phyloP scores from a whole-genome alignment of 2,888 invertebrate species.

The Xestia rhomboidea region DNA sequence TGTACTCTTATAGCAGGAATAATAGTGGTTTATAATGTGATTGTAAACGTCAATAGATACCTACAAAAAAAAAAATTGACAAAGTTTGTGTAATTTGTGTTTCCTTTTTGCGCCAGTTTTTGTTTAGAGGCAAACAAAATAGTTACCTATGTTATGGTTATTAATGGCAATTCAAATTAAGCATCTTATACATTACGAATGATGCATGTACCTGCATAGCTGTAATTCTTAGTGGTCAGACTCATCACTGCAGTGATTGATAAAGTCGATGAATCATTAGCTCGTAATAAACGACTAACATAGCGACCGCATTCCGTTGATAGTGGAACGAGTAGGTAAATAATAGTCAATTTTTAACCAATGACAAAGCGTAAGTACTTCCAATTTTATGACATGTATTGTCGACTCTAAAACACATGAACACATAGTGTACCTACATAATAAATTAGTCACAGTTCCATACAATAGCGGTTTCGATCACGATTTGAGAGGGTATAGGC shows the following conservation, averaged over 20 bases:
- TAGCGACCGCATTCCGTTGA: slow-evolving; percentile 86
- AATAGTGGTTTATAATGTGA: not conserved
- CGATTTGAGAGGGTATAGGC: not conserved
- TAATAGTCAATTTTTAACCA: slow-evolving; percentile 73
- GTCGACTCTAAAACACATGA: slow-evolving; percentile 33
- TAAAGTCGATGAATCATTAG: slow-evolving; percentile 87
- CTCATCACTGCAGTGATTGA: slow-evolving; percentile 77
- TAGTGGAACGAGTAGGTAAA: slow-evolving; percentile 80
- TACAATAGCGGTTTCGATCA: slow-evolving; percentile 14
- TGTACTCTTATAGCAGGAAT: not conserved
- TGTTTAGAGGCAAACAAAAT: not conserved
- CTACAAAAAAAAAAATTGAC: not conserved
- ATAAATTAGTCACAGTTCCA: slow-evolving; percentile 11
- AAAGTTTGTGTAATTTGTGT: not conserved
- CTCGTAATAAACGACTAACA: slow-evolving; percentile 78
- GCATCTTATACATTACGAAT: slow-evolving; percentile 20
- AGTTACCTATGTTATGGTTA: not conserved
- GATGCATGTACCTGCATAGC: not conserved
- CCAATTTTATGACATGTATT: slow-evolving; percentile 51
- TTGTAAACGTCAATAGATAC: not conserved
- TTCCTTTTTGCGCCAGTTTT: not conserved
- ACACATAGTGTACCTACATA: slow-evolving; percentile 5
- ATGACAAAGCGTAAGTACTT: slow-evolving; percentile 60
- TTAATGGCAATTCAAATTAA: slow-evolving; percentile 13
- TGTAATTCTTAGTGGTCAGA: slow-evolving; percentile 50